Base-by-base conservation (phyloP, 2,113 vertebrate species). In the Orycteropus afer region DNA sequence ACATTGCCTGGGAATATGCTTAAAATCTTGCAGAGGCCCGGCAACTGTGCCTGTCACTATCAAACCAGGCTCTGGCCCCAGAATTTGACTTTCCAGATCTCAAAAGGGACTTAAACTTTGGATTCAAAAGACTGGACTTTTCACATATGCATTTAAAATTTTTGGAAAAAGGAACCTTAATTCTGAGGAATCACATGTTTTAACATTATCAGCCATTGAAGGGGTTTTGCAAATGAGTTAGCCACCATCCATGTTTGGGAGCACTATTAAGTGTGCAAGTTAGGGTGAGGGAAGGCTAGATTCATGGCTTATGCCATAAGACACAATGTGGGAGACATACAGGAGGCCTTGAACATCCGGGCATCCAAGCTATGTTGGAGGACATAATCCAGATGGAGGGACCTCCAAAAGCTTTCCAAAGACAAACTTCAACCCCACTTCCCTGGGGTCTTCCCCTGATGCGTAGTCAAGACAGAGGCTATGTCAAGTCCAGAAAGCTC, bases 61-160 rank as follows among this genome's bases (percentile, higher is more conserved):
- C 47, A 79, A n/a, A 32, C 40, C 10, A 8, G 79, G 18, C 23
- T 22, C 9, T 3, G 7, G 77, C 20, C 27, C 8, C 32, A 32
- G 59, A 73, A 53, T 42, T 49, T 23, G 57, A 37, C 57, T 61
- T 81, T 61, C 51, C 9, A 15, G 51, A 6, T 57, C 61, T 84
- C 73, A 49, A 86, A 71, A 25, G 12, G 59, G 47, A 37, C 29
- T 63, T 63, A 74, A 45, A 40, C 17, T 61, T n/a, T 29, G 74
- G 7, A 23, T 63, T 79, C 61, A 14, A 84, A 86, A 61, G 47
- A 57, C 37, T 37, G 1, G 8, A 42, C 3, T 74, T 92, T 69
- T 88, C n/a, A 27, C 27, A 5, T 20, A n/a, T 47, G 47, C 45
- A 57, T 82, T 88, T 81, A 87, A 96, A 94, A 80, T 37, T 53